phyloP scores from a whole-genome alignment of 1,140 invertebrate genomes.

The Hirudo medicinalis region DNA sequence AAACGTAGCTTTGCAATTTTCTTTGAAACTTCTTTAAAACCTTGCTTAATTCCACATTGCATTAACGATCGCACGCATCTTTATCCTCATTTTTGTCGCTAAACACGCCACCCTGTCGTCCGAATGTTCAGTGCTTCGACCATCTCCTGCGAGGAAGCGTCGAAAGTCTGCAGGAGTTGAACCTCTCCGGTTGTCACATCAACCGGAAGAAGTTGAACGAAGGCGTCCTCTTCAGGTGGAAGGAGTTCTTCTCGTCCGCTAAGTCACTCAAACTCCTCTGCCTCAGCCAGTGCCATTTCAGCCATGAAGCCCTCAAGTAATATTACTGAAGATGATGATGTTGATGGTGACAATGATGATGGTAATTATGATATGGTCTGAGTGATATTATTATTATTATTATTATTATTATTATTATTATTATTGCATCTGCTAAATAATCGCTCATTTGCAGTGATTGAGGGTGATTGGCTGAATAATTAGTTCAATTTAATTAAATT shows the following conservation, averaged over 20 bases:
- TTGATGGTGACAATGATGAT: too few species aligned
- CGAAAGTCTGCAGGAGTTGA: not conserved
- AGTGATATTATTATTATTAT: not conserved
- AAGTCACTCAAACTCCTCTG: not conserved
- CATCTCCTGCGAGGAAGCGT: not conserved
- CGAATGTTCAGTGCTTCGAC: not conserved
- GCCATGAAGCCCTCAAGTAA: not conserved
- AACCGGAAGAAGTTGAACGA: slow-evolving; percentile 9
- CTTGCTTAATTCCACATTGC: too few species aligned
- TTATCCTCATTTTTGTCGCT: too few species aligned
- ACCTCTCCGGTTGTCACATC: not conserved
- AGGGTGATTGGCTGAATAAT: too few species aligned
- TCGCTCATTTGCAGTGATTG: too few species aligned
- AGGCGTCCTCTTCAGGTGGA: not conserved
- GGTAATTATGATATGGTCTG: too few species aligned
- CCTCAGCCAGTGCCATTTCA: not conserved
- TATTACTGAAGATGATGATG: too few species aligned
- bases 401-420: too few species aligned
- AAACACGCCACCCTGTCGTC: not conserved
- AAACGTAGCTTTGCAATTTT: too few species aligned
- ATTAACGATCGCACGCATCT: not conserved
- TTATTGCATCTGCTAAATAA: not conserved
- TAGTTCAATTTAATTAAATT: not conserved
- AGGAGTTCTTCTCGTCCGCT: not conserved
- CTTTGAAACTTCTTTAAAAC: too few species aligned